Conservation (phyloP, 2,797 vertebrate genomes). For the Moxostoma hubbsi region DNA sequence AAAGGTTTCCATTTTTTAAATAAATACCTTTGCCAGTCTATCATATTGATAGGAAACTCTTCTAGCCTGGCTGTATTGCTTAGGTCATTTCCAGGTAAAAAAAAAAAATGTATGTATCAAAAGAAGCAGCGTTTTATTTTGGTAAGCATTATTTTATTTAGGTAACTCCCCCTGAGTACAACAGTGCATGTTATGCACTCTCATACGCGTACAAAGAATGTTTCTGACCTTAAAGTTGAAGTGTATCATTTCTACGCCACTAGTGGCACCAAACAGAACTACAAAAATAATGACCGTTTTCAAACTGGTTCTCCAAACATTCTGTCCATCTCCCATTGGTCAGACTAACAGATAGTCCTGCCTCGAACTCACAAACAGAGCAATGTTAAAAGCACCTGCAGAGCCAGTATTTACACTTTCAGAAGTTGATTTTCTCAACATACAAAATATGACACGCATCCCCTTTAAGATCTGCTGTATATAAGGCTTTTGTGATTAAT, state of each 20-base stretch:
- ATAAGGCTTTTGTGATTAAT: constrained; percentile 8
- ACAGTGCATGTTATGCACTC: too few relatives aligned
- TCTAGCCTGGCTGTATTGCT: neutral
- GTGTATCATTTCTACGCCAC: too few relatives aligned
- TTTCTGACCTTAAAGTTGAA: too few relatives aligned
- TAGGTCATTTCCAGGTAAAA: neutral
- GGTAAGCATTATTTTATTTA: neutral
- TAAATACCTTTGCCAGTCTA: neutral
- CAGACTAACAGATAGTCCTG: neutral
- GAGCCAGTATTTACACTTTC: neutral
- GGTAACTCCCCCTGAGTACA: too few relatives aligned
- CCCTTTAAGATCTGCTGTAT: neutral
- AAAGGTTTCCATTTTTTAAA: neutral
- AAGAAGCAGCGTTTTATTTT: neutral
- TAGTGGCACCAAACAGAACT: too few relatives aligned
- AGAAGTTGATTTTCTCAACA: neutral
- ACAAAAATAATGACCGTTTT: too few relatives aligned
- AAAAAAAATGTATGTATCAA: neutral
- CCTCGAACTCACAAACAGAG: neutral
- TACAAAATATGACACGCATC: neutral
- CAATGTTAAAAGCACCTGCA: neutral
- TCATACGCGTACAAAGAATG: too few relatives aligned
- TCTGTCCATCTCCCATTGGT: neutral
- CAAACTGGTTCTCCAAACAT: too few relatives aligned
- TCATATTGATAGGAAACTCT: neutral